Percentiles rank a stretch among this genome's conserved stretches.
phyloP scores from a whole-genome alignment of 2,888 invertebrate genomes.

The Cerastis rubricosa region DNA sequence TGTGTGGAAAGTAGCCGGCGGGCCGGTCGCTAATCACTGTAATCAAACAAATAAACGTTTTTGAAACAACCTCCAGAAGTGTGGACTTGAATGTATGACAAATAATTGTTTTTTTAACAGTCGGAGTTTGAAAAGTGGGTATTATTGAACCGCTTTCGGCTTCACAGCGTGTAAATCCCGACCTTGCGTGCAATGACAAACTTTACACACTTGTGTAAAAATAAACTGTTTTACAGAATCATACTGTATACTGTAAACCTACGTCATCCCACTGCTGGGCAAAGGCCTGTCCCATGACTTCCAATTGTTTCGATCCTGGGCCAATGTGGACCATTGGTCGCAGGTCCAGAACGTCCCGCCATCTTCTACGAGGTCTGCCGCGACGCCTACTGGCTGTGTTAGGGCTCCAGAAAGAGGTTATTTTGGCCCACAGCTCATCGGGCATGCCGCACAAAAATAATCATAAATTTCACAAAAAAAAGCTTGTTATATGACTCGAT shows the following conservation, averaged over 20 bases:
- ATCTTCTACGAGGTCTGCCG: too few species aligned
- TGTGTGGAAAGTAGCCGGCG: slow-evolving; percentile 73
- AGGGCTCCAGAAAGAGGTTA: too few species aligned
- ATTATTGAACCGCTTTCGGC: neutral
- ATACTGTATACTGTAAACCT: neutral
- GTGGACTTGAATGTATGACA: slow-evolving; percentile 17
- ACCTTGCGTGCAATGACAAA: neutral
- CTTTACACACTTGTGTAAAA: neutral
- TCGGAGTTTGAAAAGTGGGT: neutral
- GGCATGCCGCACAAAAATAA: too few species aligned
- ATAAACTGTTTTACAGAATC: neutral
- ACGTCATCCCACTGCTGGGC: too few species aligned
- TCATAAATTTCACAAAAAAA: neutral
- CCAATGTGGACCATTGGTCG: too few species aligned
- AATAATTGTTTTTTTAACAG: neutral
- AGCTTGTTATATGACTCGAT: neutral
- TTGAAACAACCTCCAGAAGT: slow-evolving; percentile 12
- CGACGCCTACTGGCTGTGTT: too few species aligned
- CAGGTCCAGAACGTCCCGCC: too few species aligned
- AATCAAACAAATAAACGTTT: slow-evolving; percentile 67
- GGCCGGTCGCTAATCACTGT: slow-evolving; percentile 69
- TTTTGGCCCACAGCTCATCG: too few species aligned
- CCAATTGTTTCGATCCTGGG: too few species aligned
- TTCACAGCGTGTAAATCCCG: neutral
- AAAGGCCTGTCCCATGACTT: too few species aligned